These are phyloP conservation scores for Enteromius unitaeniatus DNA, from an alignment of 2,797 vertebrate genomes.

Conservation along the genomic window DNA sequence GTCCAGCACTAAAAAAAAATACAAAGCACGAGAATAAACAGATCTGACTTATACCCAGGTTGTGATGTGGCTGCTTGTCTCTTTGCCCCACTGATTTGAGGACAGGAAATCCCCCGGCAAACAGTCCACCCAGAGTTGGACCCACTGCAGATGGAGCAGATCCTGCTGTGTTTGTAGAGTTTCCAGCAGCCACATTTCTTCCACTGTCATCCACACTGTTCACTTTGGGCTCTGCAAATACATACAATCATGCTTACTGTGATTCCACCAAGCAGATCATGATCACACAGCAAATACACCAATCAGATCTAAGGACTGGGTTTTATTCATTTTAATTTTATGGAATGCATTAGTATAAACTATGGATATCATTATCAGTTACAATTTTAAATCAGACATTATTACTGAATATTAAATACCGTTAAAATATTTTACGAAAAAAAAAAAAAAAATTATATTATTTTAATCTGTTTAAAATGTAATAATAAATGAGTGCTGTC, in stretches of 20 bases:
- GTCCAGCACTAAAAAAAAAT: neutral
- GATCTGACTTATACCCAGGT: slow-evolving; percentile 74
- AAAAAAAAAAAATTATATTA: too few relatives aligned
- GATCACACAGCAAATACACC: neutral
- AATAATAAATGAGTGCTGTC: too few relatives aligned
- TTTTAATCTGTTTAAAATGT: neutral
- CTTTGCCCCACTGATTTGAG: slow-evolving; percentile 89
- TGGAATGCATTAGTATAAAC: too few relatives aligned
- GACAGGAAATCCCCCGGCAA: slow-evolving; percentile 93
- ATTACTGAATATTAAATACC: neutral
- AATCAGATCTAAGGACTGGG: neutral
- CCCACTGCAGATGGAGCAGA: slow-evolving; percentile 66
- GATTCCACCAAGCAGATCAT: neutral
- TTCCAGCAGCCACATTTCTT: slow-evolving; percentile 60
- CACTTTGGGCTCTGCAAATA: slow-evolving; percentile 78
- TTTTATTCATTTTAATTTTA: neutral
- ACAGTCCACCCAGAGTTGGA: slow-evolving; percentile 86
- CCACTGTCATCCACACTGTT: slow-evolving; percentile 73
- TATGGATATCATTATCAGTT: neutral
- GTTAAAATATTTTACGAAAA: too few relatives aligned
- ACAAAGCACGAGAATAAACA: neutral
- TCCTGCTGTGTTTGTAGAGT: slow-evolving; percentile 60
- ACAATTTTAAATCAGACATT: neutral
- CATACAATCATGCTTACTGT: neutral
- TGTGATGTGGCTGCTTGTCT: slow-evolving; percentile 67